phyloP scores from a whole-genome alignment of 2,888 invertebrate species.

The Eilema depressum region DNA sequence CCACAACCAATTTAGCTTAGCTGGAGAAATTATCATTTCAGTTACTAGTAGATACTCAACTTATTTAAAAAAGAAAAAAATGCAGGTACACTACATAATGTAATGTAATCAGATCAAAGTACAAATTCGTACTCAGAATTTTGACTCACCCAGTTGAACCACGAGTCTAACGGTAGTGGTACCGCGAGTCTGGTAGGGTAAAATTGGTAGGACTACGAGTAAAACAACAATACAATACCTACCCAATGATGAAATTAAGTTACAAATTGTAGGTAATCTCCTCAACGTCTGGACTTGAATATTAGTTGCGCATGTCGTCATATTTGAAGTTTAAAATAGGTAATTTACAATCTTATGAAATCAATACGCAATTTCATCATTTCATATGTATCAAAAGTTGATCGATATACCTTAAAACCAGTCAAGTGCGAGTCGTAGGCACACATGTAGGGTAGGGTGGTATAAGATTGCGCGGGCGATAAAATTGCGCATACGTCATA shows the following conservation, averaged over 20 bases:
- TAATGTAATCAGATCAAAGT: too few relatives aligned
- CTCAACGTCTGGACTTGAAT: not conserved
- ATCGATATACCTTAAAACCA: not conserved
- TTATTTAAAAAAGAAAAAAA: not conserved
- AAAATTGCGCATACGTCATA: too few relatives aligned
- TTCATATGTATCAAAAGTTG: not conserved
- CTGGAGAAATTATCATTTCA: too few relatives aligned
- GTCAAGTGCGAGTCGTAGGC: not conserved
- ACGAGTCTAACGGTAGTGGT: too few relatives aligned
- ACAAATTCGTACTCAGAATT: not conserved
- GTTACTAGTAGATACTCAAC: too few relatives aligned
- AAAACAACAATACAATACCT: not conserved
- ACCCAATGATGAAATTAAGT: not conserved
- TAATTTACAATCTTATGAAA: constrained; percentile 22
- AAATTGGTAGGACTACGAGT: too few relatives aligned
- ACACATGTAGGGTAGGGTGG: too few relatives aligned
- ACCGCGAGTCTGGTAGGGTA: too few relatives aligned
- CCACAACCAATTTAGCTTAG: too few relatives aligned
- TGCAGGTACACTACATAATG: too few relatives aligned
- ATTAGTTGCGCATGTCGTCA: not conserved
- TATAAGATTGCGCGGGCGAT: too few relatives aligned
- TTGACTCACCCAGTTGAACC: not conserved
- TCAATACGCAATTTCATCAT: constrained; percentile 35
- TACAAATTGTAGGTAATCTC: not conserved
- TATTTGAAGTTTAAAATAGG: constrained; percentile 7